Base-by-base conservation (phyloP, 2,888 invertebrate species). In the Meandrusa payeni region DNA sequence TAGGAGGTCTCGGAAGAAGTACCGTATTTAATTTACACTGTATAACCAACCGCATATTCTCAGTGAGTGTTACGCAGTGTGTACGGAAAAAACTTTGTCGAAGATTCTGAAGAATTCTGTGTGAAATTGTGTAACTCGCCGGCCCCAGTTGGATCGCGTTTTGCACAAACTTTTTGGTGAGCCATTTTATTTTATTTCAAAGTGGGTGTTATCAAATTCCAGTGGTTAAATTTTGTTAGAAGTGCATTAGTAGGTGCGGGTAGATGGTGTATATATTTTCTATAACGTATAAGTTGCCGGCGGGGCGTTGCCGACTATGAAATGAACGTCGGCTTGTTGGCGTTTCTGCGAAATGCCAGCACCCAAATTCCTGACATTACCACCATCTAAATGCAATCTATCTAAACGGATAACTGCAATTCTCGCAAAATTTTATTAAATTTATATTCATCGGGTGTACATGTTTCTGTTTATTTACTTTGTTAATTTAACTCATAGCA, bases 31-130 rank as follows among this genome's bases (percentile, higher is more conserved):
- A 81, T 86, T 78, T 83, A 82, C 85, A 81, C 82, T 79, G 82
- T 83, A 76, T 74, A 79, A 76, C 77, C 76, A 78, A 77, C 73
- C 79, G 81, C 85, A 86, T 83, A 85, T 85, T 86, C 77, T 85
- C 83, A 88, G 88, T 88, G 87, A 83, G 85, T 87, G 87, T 87
- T 76, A 85, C 87, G 74, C 88, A 87, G 85, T 88, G 88, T 80
- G 88, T 88, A 79, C 79, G 88, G 67, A 88, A 87, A 88, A 88
- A 88, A 88, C 87, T 87, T 87, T 78, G 77, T 83, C 85, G 85
- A 79, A 86, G 85, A 88, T 87, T 87, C 81, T 88, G 81, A 88
- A 87, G 82, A 85, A 82, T 85, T 79, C 85, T 82, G 86, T 83
- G 85, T 79, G 78, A 81, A 82, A 80, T 83, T 86, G 86, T 86